A percentile compares a stretch with the other conserved stretches of the same genome.
phyloP scores from a whole-genome alignment of 2,888 invertebrate species.

The Crepidodera aurea region DNA sequence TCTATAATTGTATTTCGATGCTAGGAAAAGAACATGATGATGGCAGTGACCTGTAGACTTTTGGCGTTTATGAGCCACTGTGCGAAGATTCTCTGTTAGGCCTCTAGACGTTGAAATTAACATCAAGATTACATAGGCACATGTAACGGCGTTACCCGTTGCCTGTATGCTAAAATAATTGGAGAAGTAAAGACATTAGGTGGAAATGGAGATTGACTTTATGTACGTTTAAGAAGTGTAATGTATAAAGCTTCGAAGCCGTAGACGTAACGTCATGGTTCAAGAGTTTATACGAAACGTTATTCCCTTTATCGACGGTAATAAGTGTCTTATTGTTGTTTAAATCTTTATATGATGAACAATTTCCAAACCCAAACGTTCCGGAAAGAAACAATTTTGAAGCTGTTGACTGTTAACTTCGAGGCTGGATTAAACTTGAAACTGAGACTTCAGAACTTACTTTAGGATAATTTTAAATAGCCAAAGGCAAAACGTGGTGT shows the following conservation, averaged over 20 bases:
- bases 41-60: no score
- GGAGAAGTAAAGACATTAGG: constrained; percentile 6
- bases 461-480: no score
- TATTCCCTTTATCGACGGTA: not conserved
- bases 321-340: no score
- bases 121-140: constrained; percentile 15
- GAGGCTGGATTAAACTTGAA: no score
- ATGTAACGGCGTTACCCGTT: constrained; percentile 5
- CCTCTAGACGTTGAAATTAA: constrained; percentile 8
- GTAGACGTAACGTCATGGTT: not conserved
- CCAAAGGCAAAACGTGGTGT: no score
- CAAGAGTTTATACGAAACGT: not conserved
- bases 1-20: no score
- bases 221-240: constrained; percentile 9
- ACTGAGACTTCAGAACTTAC: no score
- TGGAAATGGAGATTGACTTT: constrained; percentile 9
- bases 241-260: not conserved
- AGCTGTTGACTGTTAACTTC: no score
- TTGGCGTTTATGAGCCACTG: not conserved
- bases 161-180: not conserved
- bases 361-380: no score
- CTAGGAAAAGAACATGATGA: no score
- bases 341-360: no score
- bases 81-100: not conserved
- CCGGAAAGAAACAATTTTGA: no score